A percentile compares a stretch with the other conserved stretches of the same genome.
These are phyloP conservation scores for Chrysocyon brachyurus DNA, from an alignment of 2,797 vertebrate genomes.

Conservation along the genomic window DNA sequence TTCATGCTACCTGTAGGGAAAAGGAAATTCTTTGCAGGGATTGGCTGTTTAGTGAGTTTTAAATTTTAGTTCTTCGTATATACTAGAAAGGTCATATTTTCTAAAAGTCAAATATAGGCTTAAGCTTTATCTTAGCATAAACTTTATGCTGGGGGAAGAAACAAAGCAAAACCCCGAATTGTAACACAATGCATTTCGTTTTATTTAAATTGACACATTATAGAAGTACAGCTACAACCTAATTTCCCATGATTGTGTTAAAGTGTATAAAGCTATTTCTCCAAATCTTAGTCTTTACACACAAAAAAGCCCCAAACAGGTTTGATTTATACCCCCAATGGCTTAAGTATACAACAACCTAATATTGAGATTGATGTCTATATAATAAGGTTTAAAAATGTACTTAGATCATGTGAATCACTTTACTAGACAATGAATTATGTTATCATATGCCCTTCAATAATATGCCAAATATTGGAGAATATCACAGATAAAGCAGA, in stretches of 20 bases:
- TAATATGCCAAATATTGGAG: constrained; percentile 66
- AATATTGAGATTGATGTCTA: constrained; percentile 64
- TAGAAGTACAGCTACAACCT: background rate
- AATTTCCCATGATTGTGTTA: background rate
- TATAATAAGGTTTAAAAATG: constrained; percentile 64
- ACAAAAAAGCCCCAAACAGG: background rate
- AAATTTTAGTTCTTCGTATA: constrained; percentile 79
- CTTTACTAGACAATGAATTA: constrained; percentile 66
- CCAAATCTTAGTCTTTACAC: constrained; percentile 32
- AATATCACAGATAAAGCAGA: constrained; percentile 78
- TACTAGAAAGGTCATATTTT: constrained; percentile 75
- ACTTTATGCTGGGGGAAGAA: background rate
- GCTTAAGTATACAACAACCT: background rate
- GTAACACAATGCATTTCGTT: background rate
- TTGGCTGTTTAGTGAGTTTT: constrained; percentile 72
- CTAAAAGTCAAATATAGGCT: constrained; percentile 77
- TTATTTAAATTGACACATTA: background rate
- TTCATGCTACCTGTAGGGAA: constrained; percentile 89
- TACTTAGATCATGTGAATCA: constrained; percentile 52
- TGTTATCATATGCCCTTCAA: constrained; percentile 55
- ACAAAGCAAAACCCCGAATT: background rate
- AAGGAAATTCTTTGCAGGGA: constrained; percentile 83
- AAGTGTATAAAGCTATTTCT: background rate
- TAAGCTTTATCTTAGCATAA: constrained; percentile 59
- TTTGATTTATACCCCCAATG: background rate